Evolutionary conservation across 1,140 invertebrate genomes (phyloP).

Genomic region (Phortica variegata): DNA sequence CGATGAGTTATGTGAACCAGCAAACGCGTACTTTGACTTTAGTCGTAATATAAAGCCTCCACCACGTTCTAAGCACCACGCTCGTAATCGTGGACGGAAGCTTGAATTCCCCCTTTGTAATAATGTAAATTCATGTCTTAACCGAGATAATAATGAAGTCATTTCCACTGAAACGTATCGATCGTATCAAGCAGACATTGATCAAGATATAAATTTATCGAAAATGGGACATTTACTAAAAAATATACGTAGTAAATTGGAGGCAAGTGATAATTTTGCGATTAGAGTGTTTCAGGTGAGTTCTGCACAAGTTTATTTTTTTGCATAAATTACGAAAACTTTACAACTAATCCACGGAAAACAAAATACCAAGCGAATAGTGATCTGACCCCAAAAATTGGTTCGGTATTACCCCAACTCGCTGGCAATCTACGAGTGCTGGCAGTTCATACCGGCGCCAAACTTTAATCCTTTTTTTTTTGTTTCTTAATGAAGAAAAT

Average conservation of each 20-base stretch:
- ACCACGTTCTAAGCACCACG: constrained; percentile 31
- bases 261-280: constrained; percentile 42
- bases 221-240: constrained; percentile 48
- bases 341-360: constrained; percentile 29
- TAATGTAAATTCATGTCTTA: too few species aligned
- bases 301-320: constrained; percentile 2
- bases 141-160: constrained; percentile 5
- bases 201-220: constrained; percentile 45
- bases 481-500: too few species aligned
- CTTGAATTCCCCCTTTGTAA: constrained; percentile 27
- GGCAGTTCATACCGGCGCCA: constrained; percentile 70
- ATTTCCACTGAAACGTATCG: constrained; percentile 34
- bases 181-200: constrained; percentile 44
- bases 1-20: constrained; percentile 11
- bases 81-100: constrained; percentile 38
- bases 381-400: constrained; percentile 74
- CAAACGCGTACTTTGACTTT: constrained; percentile 45
- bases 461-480: too few species aligned
- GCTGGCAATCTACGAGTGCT: constrained; percentile 62
- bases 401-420: constrained; percentile 71
- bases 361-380: constrained; percentile 63
- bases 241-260: constrained; percentile 44
- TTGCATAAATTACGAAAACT: constrained; percentile 1
- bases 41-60: constrained; percentile 40
- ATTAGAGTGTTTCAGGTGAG: constrained; percentile 43